Evolutionary conservation across 2,797 vertebrate species (phyloP).

Genomic region (Melanotaenia nigrans): DNA sequence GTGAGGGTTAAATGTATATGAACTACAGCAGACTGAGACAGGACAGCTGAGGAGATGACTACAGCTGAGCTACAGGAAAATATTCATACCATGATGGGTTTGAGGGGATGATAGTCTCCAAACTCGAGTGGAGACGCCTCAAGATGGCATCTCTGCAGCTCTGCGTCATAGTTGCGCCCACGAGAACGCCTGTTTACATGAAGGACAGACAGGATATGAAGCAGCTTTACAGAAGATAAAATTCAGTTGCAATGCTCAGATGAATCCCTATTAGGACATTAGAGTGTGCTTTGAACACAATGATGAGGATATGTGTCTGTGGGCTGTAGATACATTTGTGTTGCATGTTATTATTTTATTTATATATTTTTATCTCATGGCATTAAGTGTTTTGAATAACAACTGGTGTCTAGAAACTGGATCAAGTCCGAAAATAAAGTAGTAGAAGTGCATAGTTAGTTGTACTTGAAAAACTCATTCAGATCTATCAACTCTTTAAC

Average conservation of each 20-base stretch:
- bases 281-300: neutral
- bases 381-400: neutral
- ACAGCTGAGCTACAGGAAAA: neutral
- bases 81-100: slow-evolving; percentile 89
- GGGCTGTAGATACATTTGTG: neutral
- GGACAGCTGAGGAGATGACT: neutral
- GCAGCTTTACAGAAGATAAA: neutral
- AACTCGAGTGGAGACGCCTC: slow-evolving; percentile 85
- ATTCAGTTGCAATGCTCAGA: neutral
- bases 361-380: neutral
- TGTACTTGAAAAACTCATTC: neutral
- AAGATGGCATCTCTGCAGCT: slow-evolving; percentile 81
- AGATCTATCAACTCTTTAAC: neutral
- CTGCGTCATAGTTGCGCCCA: slow-evolving; percentile 86
- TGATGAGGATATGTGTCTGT: neutral
- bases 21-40: neutral
- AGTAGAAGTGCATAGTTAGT: neutral
- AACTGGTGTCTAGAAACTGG: neutral
- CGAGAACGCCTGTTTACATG: slow-evolving; percentile 85
- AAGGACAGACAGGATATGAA: slow-evolving; percentile 16
- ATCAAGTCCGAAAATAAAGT: neutral
- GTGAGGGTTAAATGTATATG: neutral
- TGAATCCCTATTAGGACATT: neutral
- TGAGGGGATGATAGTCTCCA: slow-evolving; percentile 94
- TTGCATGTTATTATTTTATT: neutral